Conservation (phyloP, 2,113 vertebrate species). For the Neoarius graeffei region DNA sequence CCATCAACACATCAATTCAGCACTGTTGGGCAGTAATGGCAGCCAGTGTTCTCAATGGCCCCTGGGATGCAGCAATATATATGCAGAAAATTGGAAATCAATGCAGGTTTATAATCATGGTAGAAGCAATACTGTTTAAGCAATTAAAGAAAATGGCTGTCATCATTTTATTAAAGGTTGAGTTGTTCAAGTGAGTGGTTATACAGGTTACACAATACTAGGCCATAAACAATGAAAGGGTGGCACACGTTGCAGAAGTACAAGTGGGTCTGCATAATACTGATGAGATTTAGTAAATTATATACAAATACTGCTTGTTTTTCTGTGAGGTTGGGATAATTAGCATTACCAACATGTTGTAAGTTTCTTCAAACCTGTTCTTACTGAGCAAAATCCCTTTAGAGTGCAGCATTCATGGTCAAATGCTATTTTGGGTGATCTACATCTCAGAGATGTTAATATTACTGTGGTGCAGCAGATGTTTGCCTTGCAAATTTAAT, state of each 20-base stretch:
- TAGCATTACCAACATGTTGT: background rate
- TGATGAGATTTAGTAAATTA: background rate
- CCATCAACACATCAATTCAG: slow-evolving; percentile 75
- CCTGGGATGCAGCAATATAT: slow-evolving; percentile 66
- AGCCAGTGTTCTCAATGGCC: slow-evolving; percentile 67
- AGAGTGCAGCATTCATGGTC: background rate
- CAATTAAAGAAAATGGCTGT: slow-evolving; percentile 69
- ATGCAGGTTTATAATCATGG: slow-evolving; percentile 80
- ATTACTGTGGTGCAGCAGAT: slow-evolving; percentile 2
- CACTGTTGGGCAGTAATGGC: slow-evolving; percentile 70
- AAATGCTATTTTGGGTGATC: background rate
- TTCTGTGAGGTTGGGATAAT: background rate
- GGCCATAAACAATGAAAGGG: slow-evolving; percentile 14
- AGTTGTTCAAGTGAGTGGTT: slow-evolving; percentile 35
- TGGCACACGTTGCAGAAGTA: background rate
- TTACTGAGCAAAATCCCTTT: background rate
- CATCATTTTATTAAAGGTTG: slow-evolving; percentile 54
- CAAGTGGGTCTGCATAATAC: background rate
- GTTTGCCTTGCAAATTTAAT: background rate
- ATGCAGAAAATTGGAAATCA: slow-evolving; percentile 82
- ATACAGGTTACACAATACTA: slow-evolving; percentile 57
- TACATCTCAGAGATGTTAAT: background rate
- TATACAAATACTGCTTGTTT: background rate
- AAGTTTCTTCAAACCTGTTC: background rate
- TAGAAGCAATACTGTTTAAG: slow-evolving; percentile 73